Evolutionary conservation across 1,140 invertebrate genomes (phyloP), one percentile per base, ranked within the genome.

Genomic region (Hycleus phaleratus): DNA sequence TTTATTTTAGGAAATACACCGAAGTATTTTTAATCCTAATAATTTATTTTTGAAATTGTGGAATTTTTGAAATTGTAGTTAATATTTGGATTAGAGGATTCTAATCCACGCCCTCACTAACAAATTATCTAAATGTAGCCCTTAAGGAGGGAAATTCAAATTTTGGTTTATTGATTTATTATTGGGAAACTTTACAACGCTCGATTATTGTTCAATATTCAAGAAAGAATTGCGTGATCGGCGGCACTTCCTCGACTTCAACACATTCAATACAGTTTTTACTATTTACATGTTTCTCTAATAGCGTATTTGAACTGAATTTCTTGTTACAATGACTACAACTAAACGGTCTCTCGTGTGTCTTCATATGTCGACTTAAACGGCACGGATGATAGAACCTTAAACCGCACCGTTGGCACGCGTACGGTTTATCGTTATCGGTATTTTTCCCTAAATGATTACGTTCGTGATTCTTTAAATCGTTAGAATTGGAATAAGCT

Each of bases 341-440:
- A 18, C 46, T 40, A 46, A 46, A 66, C 2, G 57, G 61, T 46
- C 58, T 59, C 8, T 67, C 58, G 46, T 70, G 68, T 4, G 59
- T 65, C 50, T 65, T 70, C 51, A 64, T 61, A 56, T 70, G 68
- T 60, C 64, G 68, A 26, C 38, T 51, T 11, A 70, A 49, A n/a
- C 68, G 46, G 54, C 68, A 68, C 11, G 61, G 61, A 49, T 71
- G 67, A 49, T 62, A 71, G 47, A 72, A 72, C 18, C 61, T 49
- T 61, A 66, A 68, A 45, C 68, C 46, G 59, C 71, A 72, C 38
- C 60, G 45, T 8, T 55, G 55, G 55, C 71, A 72, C 7, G 60
- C 49, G 52, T 67, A 69, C 0, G 63, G 61, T 53, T 68, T 70
- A 26, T 68, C 64, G 1, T 18, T 42, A 9, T 63, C 56, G n/a